Evolutionary conservation across 2,113 vertebrate species (phyloP).

Genomic region (Isurus oxyrinchus): DNA sequence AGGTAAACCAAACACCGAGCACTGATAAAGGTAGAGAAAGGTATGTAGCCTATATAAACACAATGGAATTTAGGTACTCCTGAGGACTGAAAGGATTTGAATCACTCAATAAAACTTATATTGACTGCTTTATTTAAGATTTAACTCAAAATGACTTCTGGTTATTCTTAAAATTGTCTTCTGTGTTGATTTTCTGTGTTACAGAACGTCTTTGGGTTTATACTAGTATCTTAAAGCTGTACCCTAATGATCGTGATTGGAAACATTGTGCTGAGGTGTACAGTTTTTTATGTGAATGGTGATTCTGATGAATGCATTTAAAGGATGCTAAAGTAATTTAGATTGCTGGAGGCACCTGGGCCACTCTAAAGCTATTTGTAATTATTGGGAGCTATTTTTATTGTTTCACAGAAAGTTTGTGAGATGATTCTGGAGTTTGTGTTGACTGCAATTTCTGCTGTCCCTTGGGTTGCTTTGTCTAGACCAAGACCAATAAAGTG

Average conservation of each 20-base stretch:
- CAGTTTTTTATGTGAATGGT: not conserved
- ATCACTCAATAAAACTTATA: not conserved
- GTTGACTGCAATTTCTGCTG: not conserved
- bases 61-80: not conserved
- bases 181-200: not conserved
- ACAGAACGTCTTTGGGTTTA: not conserved
- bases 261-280: not conserved
- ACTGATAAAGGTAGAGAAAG: not conserved
- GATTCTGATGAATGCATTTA: not conserved
- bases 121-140: not conserved
- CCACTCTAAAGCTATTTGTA: not conserved
- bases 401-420: not conserved
- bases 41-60: not conserved
- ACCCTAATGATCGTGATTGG: not conserved
- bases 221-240: not conserved
- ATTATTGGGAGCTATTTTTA: not conserved
- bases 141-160: not conserved
- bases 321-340: not conserved
- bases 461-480: not conserved
- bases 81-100: conserved; percentile 13
- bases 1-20: not conserved
- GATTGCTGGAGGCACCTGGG: not conserved
- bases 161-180: not conserved
- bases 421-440: not conserved
- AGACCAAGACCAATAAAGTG: not conserved